Percentiles rank a stretch among this genome's conserved stretches.
Conservation (phyloP, 2,797 vertebrate species). For the Ficedula albicollis region DNA sequence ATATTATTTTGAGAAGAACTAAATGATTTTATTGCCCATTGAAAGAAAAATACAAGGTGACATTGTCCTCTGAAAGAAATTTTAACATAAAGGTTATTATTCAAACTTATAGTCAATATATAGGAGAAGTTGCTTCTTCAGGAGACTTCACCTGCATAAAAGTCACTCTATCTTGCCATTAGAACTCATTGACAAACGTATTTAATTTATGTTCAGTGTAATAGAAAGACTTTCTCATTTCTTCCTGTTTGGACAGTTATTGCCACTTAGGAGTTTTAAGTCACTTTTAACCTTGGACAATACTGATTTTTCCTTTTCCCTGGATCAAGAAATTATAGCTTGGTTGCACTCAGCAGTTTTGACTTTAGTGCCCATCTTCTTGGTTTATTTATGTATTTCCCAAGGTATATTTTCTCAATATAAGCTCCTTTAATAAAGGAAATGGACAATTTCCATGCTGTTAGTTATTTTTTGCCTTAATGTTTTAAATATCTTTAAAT, state of each 20-base stretch:
- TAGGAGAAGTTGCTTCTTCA: background rate
- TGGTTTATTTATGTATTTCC: background rate
- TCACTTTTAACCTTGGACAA: constrained; percentile 17
- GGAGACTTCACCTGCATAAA: background rate
- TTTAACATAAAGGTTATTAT: background rate
- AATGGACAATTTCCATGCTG: background rate
- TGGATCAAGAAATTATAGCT: background rate
- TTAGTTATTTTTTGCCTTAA: background rate
- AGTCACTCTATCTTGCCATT: background rate
- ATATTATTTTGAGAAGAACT: background rate
- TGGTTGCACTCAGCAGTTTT: background rate
- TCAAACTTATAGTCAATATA: background rate
- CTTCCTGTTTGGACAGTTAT: constrained; percentile 32
- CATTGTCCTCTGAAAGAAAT: background rate
- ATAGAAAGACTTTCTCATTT: constrained; percentile 17
- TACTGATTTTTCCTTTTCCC: constrained; percentile 5
- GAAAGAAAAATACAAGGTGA: background rate
- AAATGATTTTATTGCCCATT: background rate
- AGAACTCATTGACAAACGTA: constrained; percentile 9
- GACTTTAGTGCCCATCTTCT: background rate
- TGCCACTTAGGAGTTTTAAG: constrained; percentile 12
- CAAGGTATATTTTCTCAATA: background rate
- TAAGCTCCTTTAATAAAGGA: background rate
- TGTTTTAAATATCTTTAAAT: background rate
- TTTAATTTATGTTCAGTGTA: constrained; percentile 36